Evolutionary conservation across 2,888 invertebrate genomes (phyloP), one percentile per base, ranked within the genome.

Genomic region (Homarus gammarus): DNA sequence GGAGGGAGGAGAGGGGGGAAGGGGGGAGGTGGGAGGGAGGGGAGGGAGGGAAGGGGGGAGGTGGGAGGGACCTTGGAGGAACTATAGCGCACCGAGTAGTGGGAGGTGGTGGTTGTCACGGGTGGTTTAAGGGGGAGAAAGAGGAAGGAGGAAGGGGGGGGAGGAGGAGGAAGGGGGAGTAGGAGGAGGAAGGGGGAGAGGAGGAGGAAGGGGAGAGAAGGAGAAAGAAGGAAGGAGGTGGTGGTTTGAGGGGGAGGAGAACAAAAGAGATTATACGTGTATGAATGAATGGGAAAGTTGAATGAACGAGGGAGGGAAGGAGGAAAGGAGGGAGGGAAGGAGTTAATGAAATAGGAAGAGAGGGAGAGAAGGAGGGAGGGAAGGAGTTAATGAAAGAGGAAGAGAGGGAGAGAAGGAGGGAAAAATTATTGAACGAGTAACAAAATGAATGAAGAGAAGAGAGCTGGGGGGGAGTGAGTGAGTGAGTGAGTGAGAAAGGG

Each of bases 401-500:
- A 33, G 49, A 33, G 33, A 0, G 61, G 31, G 27, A 22, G 15
- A n/a, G 33, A 3, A n/a, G n/a, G 12, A 27, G 22, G 33, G 40
- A 40, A 40, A 27, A 81, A 22, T 18, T 8, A 61, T 36, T 61
- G 64, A 36, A n/a, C 33, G 38, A 38, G 38, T 36, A 64, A 64
- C 36, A 64, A 38, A 64, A 64, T 61, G 81, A 81, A 64, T 61
- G 81, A 81, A 64, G 61, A 38, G 27, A 15, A 56, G 61, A 81
- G 33, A 68, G 38, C 33, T 38, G 38, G 12, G 68, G 40, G 22
- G 22, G 18, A 64, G 56, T 49, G 18, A 61, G 36, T 10, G 36
- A 38, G 27, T 22, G 38, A 12, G n/a, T 22, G 61, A 64, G 36
- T 8, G 61, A n/a, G 18, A 36, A 36, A 64, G n/a, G n/a, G 61